Evolutionary conservation across 2,797 vertebrate genomes (phyloP), one percentile per base, ranked within the genome.

Genomic region (Ptychadena robeensis): DNA sequence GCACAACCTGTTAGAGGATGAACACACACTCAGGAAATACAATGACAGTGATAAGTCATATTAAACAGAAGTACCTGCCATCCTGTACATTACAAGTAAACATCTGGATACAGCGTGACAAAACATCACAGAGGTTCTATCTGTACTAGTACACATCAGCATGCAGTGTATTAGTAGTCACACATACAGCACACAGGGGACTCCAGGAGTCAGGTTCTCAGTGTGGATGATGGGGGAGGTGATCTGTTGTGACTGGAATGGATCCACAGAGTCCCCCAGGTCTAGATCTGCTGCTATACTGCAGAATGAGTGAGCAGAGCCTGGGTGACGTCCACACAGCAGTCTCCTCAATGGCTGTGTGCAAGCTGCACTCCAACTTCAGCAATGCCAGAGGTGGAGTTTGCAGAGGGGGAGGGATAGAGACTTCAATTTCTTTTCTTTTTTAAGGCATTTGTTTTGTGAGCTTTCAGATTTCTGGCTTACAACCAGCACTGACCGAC

Each of bases 271-370:
- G 22, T 48, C 37, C 67, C 79, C 73, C 38, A 30, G 71, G 31
- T 68, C n/a, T 10, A 12, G 44, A 22, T 22, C 25, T 68, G 32
- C 73, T 63, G 73, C 66, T 63, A 10, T 53, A 37, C 79, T 37
- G 79, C 79, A 74, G 68, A 40, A 72, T 63, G 77, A 70, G 79
- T 65, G 79, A 66, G 80, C 79, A 65, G 73, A 68, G 37, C 59
- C 32, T 11, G 70, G 15, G 70, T 77, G 81, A 76, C 67, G 71
- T 70, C 48, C 67, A 5, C 67, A 65, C 73, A 77, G 81, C 81
- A 82, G 67, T 53, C 73, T 78, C 30, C 38, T 78, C 30, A 35
- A 9, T 82, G 73, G 73, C 66, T 28, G 66, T 28, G 53, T 77
- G 57, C 35, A 71, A 53, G 25, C 81, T 63, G 73, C 73, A 71